Evolutionary conservation across 2,888 invertebrate species (phyloP).

Genomic region (Plagodis dolabraria): DNA sequence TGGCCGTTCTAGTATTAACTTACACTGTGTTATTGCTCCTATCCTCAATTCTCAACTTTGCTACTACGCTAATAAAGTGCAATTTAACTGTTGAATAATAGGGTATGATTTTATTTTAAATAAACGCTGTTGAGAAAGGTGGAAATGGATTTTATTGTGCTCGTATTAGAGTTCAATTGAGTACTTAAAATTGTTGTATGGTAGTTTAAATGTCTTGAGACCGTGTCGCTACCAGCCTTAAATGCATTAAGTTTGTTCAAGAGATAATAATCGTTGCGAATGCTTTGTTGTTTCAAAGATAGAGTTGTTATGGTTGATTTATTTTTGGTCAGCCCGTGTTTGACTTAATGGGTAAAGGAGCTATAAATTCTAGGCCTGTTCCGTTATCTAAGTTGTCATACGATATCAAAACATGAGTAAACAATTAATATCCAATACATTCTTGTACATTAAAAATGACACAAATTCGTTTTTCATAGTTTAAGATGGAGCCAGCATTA

Average conservation of each 20-base stretch:
- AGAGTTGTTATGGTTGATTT: constrained; percentile 81
- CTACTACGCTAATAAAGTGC: constrained; percentile 28
- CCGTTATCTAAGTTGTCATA: constrained; percentile 29
- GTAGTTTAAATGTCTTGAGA: constrained; percentile 77
- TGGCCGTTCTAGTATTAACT: constrained; percentile 73
- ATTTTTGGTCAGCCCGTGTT: constrained; percentile 78
- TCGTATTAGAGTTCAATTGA: constrained; percentile 42
- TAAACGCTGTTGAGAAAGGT: constrained; percentile 41
- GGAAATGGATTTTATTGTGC: constrained; percentile 53
- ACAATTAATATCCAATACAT: too few species aligned
- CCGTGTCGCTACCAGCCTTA: constrained; percentile 83
- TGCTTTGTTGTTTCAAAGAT: constrained; percentile 79
- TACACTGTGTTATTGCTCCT: constrained; percentile 44
- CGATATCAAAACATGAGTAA: too few species aligned
- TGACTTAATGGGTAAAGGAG: constrained; percentile 60
- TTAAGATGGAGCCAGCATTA: too few species aligned
- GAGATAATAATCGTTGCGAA: constrained; percentile 83
- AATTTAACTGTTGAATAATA: constrained; percentile 32
- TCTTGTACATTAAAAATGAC: too few species aligned
- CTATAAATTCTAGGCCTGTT: constrained; percentile 28
- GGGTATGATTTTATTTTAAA: constrained; percentile 38
- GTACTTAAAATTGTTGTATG: constrained; percentile 50
- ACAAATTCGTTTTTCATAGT: too few species aligned
- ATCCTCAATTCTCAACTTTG: constrained; percentile 39
- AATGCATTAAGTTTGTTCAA: constrained; percentile 83